Evolutionary conservation across 2,797 vertebrate species (phyloP), one percentile per base, ranked within the genome.

Genomic region (Lepidocolaptes lacrymiger): DNA sequence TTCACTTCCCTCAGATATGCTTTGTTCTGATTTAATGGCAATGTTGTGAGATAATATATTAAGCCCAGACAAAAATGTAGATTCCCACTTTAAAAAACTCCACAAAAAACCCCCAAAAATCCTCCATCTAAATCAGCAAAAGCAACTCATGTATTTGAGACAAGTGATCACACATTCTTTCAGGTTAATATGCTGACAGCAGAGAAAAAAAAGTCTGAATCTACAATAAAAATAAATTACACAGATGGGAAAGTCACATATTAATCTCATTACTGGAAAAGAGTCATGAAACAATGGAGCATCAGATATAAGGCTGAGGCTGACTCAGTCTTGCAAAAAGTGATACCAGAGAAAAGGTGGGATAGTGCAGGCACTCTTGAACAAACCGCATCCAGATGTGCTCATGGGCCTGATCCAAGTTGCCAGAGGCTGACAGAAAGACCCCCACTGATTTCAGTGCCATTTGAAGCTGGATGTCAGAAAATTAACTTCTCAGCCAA

Each of bases 371-470:
- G 48, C 43, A 63, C 43, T 61, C 76, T 62, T 77, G 64, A 92
- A 66, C 62, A 93, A 95, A 89, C 36, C 82, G 44, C 10, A 4
- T 88, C 71, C 93, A 95, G 81, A 94, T 90, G 91, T 87, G 54
- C 52, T n/a, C 20, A 2, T 63, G 54, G 77, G 48, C 14, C 67
- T 89, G 59, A 77, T 92, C 56, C 79, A 89, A 94, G 55, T 18
- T 69, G 51, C 34, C 36, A 6, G 3, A 54, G 59, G 54, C 43
- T 55, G 66, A 62, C 6, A 23, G 69, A 56, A 78, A 85, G 51
- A 91, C 21, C 14, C n/a, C 67, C 8, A 3, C 16, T 55, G 69
- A 76, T 85, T 90, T 89, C 71, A 76, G 26, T 6, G 30, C 14
- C 59, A 9, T 44, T 89, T 24, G 9, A 58, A 54, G 44, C n/a